Evolutionary conservation across 2,888 invertebrate species (phyloP), one percentile per base, ranked within the genome.

Genomic region (Empis stercorea): DNA sequence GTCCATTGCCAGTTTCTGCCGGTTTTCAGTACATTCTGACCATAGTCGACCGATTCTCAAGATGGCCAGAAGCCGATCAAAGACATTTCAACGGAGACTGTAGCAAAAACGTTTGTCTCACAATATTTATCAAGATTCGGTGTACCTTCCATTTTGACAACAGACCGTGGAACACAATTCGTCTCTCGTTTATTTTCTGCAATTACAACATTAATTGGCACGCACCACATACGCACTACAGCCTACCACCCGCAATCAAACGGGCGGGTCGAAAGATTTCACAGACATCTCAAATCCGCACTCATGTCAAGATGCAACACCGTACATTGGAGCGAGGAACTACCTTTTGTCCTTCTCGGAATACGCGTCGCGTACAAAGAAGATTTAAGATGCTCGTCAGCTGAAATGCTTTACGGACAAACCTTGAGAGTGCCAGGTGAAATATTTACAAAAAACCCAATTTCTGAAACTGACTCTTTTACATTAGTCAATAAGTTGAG

Each of bases 1-100:
- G 61, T 30, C 61, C 63, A 6, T 46, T 64, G 16, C 60, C 61
- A 14, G 16, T 47, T 6, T 55, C 56, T 13, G 38, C 34, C 27
- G 45, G 42, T 15, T 47, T 20, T 36, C 14, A 23, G 9, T 48
- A 51, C 14, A n/a, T 44, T 11, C 44, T 49, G 4, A 51, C 48
- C 11, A 34, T 44, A 5, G 37, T 49, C 13, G 49, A 51, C 32
- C 17, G 44, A 11, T 48, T 36, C 14, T 44, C 44, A 10, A 34
- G 51, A 13, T 51, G 48, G 46, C 34, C 44, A 11, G 48, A 46
- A 39, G 51, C 46, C 46, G 5, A 37, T 50, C 1, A 13, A 15
- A 20, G 30, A 46, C 17, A 47, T 43, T 2, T 10, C 48, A 17
- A 43, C 50, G 10, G 36, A 43, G n/a, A n/a, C n/a, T n/a, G n/a